phyloP scores from a whole-genome alignment of 2,888 invertebrate genomes.

The Achlya flavicornis region DNA sequence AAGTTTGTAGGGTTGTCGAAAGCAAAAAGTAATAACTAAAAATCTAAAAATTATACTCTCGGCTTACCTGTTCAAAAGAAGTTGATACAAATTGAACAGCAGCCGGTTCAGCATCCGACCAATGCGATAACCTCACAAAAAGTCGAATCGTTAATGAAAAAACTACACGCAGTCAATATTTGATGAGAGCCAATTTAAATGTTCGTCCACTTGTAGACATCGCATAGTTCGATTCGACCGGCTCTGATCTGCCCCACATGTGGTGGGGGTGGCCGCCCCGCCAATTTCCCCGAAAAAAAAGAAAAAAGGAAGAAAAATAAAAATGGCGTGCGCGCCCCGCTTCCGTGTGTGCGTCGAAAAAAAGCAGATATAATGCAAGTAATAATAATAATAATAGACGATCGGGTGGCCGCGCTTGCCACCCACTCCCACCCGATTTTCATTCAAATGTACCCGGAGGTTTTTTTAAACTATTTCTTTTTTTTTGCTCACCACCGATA shows the following conservation, averaged over 20 bases:
- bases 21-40: slow-evolving; percentile 19
- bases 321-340: slow-evolving; percentile 67
- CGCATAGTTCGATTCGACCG: slow-evolving; percentile 74
- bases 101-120: slow-evolving; percentile 37
- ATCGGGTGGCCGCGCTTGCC: slow-evolving; percentile 68
- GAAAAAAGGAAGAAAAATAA: slow-evolving; percentile 77
- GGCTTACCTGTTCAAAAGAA: slow-evolving; percentile 54
- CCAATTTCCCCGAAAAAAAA: slow-evolving; percentile 71
- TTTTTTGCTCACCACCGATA: slow-evolving; percentile 55
- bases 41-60: slow-evolving; percentile 14
- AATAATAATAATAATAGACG: slow-evolving; percentile 83
- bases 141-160: slow-evolving; percentile 77
- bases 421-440: slow-evolving; percentile 78
- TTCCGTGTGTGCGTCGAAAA: slow-evolving; percentile 77
- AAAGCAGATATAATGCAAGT: slow-evolving; percentile 83
- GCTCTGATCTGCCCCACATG: slow-evolving; percentile 50
- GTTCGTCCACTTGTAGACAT: slow-evolving; percentile 83
- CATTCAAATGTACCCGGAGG: slow-evolving; percentile 78
- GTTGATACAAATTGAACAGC: slow-evolving; percentile 64
- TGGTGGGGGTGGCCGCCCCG: slow-evolving; percentile 64
- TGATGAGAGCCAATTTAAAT: slow-evolving; percentile 84
- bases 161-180: slow-evolving; percentile 83
- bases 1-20: slow-evolving; percentile 2
- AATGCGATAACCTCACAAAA: slow-evolving; percentile 56
- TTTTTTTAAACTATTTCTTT: slow-evolving; percentile 75